Base-by-base conservation (phyloP, 1,140 invertebrate genomes). In the Zaprionus kolodkinae region DNA sequence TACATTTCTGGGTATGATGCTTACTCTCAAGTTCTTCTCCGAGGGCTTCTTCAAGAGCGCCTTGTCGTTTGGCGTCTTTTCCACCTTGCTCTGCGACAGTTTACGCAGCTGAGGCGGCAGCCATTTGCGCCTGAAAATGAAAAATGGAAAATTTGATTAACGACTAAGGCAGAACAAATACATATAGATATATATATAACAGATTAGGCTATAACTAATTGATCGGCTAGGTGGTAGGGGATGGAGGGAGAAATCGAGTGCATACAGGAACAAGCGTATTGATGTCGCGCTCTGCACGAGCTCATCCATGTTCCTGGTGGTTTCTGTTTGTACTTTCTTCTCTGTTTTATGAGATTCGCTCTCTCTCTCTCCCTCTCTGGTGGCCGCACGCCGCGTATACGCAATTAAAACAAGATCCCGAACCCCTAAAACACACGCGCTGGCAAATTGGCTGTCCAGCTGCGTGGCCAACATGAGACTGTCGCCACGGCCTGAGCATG, bases 41-140 rank as follows among this genome's bases (percentile, higher is more conserved):
- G 96, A 96, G 63, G 94, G 94, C 75, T 95, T 95, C 92, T 97
- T 97, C 92, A 96, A 95, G 59, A 96, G 93, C 66, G 95, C 93
- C 13, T 78, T 93, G 79, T 76, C 93, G 78, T 78, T 92, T 76
- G 68, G 94, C 82, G 78, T 94, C 80, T 98, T 98, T 76, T 98
- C 97, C 45, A 96, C 95, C 93, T 97, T 98, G 54, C 96, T 96
- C 92, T 97, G 96, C 78, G 97, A 98, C 68, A 97, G 94, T 93
- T 99, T 99, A 65, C 97, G 95, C 55, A 98, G 94, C 36, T 96
- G 96, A 64, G 95, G 96, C 59, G 97, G 97, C 64, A 99, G 93
- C 97, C 98, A 99, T 95, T 98, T 98, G 92, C 97, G 96, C 83
- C 95, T 96, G 90, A 45, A 94, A 93, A 21, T 6, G 13, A 36